Evolutionary conservation across 2,888 invertebrate species (phyloP), one percentile per base, ranked within the genome.

Genomic region (Eucriotettix oculatus): DNA sequence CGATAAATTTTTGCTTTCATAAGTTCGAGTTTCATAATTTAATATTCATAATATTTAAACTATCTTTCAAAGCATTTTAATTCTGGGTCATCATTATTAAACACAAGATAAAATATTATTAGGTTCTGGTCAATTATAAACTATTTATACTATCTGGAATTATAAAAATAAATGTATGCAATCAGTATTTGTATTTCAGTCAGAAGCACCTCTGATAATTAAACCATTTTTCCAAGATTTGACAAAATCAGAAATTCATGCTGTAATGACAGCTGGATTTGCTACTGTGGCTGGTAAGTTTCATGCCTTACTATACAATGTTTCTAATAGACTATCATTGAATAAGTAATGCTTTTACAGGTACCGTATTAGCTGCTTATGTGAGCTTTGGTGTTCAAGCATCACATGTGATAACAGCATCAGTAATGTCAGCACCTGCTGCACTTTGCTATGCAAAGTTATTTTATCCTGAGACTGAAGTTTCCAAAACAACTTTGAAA

Each of bases 381-480:
- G 90, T 96, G 59, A 81, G 81, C 5, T 94, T 91, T 72, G 95
- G 95, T 0, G 93, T 94, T 0, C 81, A 86, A 57, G 85, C 97
- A 0, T 83, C 88, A 0, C 90, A 96, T 72, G 75, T 98, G 52
- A 84, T 98, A 64, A 91, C 95, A 0, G 91, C 97, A 0, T 90
- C 91, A 63, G 87, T 98, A 1, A 96, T 98, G 96, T 91, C 95
- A 0, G 96, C 97, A 0, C 97, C 97, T 0, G 93, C 94, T 0
- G 88, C 96, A 0, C 74, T 98, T 42, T 92, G 91, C 67, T 88
- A 83, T 69, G 82, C 94, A 12, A 98, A 98, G 72, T 77, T 99
- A 0, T 79, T 95, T 68, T 87, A 89, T 76, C 98, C 98, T 0
- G 98, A 98, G 77, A 90, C 87, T 0, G 87, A 90, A 68, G 78